These are phyloP conservation scores for Branchinecta sandiegonensis DNA, from an alignment of 2,888 invertebrate genomes.

Conservation along the genomic window DNA sequence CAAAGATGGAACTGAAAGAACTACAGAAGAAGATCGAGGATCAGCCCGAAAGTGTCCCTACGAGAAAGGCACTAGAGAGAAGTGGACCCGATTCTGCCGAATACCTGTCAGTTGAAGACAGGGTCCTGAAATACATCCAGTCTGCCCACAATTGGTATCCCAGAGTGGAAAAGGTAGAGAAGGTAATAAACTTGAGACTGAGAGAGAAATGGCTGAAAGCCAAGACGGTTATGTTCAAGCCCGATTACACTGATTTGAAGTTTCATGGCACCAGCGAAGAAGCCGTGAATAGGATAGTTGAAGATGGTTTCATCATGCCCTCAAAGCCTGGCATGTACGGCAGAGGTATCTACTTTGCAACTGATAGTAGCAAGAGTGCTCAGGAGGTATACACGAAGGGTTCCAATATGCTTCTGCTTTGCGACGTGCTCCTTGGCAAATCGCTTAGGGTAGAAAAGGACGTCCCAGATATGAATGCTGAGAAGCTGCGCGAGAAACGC, in stretches of 20 bases:
- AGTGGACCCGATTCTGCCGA: constrained; percentile 13
- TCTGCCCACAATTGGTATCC: constrained; percentile 21
- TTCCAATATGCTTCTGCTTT: constrained; percentile 21
- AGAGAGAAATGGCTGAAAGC: neutral
- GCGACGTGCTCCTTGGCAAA: constrained; percentile 21
- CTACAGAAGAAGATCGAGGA: no score
- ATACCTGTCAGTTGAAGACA: constrained; percentile 18
- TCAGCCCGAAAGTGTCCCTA: no score
- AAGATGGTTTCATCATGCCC: constrained; percentile 18
- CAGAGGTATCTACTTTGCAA: constrained; percentile 20
- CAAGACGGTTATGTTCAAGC: constrained; percentile 15
- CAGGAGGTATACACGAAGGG: constrained; percentile 21
- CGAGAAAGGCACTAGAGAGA: no score
- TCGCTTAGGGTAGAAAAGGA: neutral
- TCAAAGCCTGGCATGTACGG: constrained; percentile 18
- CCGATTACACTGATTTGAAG: constrained; percentile 16
- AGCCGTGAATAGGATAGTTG: constrained; percentile 18
- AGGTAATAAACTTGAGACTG: constrained; percentile 8
- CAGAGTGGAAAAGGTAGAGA: constrained; percentile 1
- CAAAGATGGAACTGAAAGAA: no score
- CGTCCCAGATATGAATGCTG: constrained; percentile 9
- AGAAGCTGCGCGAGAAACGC: neutral
- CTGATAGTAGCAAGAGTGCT: constrained; percentile 22
- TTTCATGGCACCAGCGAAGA: constrained; percentile 21
- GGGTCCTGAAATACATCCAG: constrained; percentile 22